Base-by-base conservation (phyloP, 2,797 vertebrate species). In the Pygocentrus nattereri region DNA sequence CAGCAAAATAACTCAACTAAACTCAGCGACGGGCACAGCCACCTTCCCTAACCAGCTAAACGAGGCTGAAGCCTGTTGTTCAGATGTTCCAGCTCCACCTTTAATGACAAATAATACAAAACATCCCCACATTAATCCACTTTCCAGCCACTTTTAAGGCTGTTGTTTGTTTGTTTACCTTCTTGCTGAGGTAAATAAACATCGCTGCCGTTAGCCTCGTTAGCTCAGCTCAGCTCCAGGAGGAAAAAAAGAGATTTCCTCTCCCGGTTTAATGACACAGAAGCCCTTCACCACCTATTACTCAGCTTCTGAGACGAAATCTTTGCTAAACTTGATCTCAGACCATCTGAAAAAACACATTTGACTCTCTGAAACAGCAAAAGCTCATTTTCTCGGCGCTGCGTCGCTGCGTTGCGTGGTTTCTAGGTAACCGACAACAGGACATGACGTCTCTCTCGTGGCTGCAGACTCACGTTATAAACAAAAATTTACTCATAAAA, bases 121-220 rank as follows among this genome's bases (percentile, higher is more conserved):
- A 8, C 3, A n/a, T 10, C 30, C 16, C 3, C 2, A 4, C 15
- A 18, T 61, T 30, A 68, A 68, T 68, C 44, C 19, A 11, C 18
- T 2, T n/a, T 38, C 19, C 19, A 65, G 34, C 7, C 10, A 27
- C 4, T n/a, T 11, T 34, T 44, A 23, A 65, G 11, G 4, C n/a
- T 19, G n/a, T 49, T 91, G 98, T 15, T 47, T 91, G 98, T 97
- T 49, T 91, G 98, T 15, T 47, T 91, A 98, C 97, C 95, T 98
- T 98, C 90, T 98, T 98, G 90, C 94, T 98, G 77, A 98, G 95
- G 83, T 98, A 99, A 88, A 98, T 95, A 86, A 98, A 99, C 97
- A 98, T 98, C 23, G 23, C 80, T 69, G 74, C 74, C 18, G 30
- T 77, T 80, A 83, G 78, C 83, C 61, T 44, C 68, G 72, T 75